Conservation (phyloP, 2,888 invertebrate genomes). For the Drosophila maculinotata region DNA sequence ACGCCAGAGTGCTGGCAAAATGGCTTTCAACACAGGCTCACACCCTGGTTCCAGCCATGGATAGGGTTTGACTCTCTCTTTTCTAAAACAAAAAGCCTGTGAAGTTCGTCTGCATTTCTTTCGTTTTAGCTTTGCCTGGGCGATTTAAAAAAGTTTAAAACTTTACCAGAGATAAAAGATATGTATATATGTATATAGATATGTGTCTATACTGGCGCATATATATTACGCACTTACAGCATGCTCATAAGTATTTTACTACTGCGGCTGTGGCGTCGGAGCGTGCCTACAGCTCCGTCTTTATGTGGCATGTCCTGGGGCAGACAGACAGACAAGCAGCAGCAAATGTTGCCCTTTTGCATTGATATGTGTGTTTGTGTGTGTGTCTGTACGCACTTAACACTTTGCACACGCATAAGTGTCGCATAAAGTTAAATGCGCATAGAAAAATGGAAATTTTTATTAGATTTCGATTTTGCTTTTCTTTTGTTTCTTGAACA, state of each 20-base stretch:
- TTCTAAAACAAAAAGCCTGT: constrained; percentile 52
- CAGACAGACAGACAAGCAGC: constrained; percentile 10
- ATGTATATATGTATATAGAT: constrained; percentile 39
- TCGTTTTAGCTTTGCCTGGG: constrained; percentile 64
- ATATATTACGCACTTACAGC: constrained; percentile 53
- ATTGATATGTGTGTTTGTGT: constrained; percentile 24
- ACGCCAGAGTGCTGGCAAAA: constrained; percentile 60
- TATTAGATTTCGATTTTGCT: constrained; percentile 72
- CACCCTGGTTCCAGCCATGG: constrained; percentile 4
- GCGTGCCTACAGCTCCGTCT: constrained; percentile 64
- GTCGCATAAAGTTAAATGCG: constrained; percentile 80
- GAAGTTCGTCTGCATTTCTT: constrained; percentile 77
- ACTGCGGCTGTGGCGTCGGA: constrained; percentile 31
- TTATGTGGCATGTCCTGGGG: constrained; percentile 39
- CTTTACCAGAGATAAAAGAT: constrained; percentile 76
- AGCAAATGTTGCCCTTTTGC: constrained; percentile 62
- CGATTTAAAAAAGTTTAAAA: constrained; percentile 78
- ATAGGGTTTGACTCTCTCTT: constrained; percentile 22
- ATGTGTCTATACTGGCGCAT: constrained; percentile 30
- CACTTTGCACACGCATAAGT: constrained; percentile 77
- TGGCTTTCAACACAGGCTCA: constrained; percentile 69
- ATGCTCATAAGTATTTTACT: constrained; percentile 64
- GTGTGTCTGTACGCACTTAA: constrained; percentile 61
- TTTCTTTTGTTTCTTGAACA: constrained; percentile 48
- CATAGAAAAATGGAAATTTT: constrained; percentile 78